These are phyloP conservation scores for Epinephelus fuscoguttatus DNA, from an alignment of 2,113 vertebrate genomes.

Conservation along the genomic window DNA sequence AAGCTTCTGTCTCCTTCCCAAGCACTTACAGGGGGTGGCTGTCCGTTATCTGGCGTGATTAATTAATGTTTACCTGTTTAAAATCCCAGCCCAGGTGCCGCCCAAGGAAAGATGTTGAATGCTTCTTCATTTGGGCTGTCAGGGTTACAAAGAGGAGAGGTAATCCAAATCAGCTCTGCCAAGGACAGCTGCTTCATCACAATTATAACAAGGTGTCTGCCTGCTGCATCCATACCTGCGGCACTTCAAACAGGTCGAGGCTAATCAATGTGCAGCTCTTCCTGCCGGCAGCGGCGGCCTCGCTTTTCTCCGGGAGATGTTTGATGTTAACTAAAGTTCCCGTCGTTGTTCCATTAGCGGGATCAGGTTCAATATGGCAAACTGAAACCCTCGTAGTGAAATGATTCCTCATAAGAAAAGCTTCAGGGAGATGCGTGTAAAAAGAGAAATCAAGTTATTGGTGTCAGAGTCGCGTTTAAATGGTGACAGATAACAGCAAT, in stretches of 20 bases:
- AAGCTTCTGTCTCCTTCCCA: constrained; percentile 31
- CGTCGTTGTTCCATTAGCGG: constrained; percentile 50
- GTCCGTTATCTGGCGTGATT: constrained; percentile 65
- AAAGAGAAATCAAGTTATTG: constrained; percentile 60
- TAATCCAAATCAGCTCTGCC: constrained; percentile 77
- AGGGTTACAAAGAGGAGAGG: constrained; percentile 75
- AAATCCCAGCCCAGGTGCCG: constrained; percentile 54
- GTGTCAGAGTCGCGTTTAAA: constrained; percentile 73
- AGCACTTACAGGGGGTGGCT: constrained; percentile 48
- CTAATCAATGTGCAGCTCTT: constrained; percentile 66
- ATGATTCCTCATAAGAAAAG: constrained; percentile 64
- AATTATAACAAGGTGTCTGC: constrained; percentile 78
- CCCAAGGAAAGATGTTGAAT: constrained; percentile 66
- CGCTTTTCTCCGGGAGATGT: constrained; percentile 29
- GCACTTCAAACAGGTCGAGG: constrained; percentile 55
- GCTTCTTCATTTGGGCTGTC: constrained; percentile 81
- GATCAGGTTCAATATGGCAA: constrained; percentile 56
- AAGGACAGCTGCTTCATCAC: constrained; percentile 81
- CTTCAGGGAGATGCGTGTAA: constrained; percentile 52
- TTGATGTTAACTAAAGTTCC: constrained; percentile 64
- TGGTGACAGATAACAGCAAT: constrained; percentile 79
- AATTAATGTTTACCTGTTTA: constrained; percentile 75
- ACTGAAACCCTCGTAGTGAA: constrained; percentile 59
- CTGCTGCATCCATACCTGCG: constrained; percentile 61
- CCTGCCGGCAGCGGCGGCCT: constrained; percentile 11